phyloP scores from a whole-genome alignment of 1,140 invertebrate species.

The Rhyzopertha dominica region DNA sequence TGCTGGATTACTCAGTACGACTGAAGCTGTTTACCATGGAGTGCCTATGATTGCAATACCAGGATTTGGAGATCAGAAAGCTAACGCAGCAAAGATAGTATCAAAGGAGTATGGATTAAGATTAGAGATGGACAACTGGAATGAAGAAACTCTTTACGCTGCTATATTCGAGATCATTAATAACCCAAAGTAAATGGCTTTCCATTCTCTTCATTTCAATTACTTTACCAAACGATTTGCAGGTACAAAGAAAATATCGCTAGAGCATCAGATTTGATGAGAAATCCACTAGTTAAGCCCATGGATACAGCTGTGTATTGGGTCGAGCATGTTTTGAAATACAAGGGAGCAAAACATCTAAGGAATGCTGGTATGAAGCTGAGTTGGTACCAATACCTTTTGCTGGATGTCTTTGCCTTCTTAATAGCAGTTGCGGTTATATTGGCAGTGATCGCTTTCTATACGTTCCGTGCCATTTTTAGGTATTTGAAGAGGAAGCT shows the following conservation, averaged over 20 bases:
- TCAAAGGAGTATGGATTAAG: constrained; percentile 30
- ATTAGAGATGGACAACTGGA: constrained; percentile 34
- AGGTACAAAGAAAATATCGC: too few species aligned
- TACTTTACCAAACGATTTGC: too few species aligned
- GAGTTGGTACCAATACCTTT: constrained; percentile 45
- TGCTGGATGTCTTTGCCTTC: constrained; percentile 38
- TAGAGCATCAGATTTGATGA: too few species aligned
- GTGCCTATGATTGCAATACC: constrained; percentile 49
- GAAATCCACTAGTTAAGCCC: too few species aligned
- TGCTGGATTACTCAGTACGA: constrained; percentile 50
- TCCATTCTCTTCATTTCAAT: too few species aligned
- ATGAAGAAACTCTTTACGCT: constrained; percentile 27
- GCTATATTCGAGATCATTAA: constrained; percentile 32
- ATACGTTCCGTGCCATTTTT: too few species aligned
- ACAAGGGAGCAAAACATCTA: constrained; percentile 58
- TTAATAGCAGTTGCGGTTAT: too few species aligned
- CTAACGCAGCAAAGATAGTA: constrained; percentile 34
- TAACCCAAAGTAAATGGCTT: constrained; percentile 36
- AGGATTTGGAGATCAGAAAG: constrained; percentile 37
- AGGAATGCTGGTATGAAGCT: constrained; percentile 54
- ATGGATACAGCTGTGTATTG: constrained; percentile 56
- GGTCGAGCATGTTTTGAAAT: constrained; percentile 60
- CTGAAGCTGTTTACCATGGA: constrained; percentile 48
- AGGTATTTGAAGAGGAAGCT: too few species aligned
- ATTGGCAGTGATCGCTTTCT: too few species aligned